These are phyloP conservation scores for Cydia strobilella DNA, from an alignment of 1,140 invertebrate genomes.

Conservation along the genomic window DNA sequence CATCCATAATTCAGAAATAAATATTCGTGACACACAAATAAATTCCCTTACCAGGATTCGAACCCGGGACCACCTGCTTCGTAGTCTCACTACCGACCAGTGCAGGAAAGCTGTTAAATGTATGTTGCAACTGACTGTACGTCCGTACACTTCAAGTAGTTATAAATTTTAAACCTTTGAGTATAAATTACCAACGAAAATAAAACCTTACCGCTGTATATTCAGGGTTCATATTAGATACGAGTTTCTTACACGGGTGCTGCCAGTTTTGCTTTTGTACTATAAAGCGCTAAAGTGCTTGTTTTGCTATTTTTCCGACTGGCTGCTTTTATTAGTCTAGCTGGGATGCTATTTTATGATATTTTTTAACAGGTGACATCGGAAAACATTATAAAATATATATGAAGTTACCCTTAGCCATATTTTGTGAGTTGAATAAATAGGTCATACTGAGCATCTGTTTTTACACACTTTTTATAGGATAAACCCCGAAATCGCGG, in stretches of 20 bases:
- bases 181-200: background rate
- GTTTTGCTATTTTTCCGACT: background rate
- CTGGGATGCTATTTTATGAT: background rate
- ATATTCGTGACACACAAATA: no score
- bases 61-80: no score
- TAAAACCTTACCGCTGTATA: background rate
- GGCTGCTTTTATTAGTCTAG: background rate
- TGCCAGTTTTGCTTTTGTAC: background rate
- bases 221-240: background rate
- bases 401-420: no score
- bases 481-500: no score
- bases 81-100: no score
- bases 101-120: no score
- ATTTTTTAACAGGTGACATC: background rate
- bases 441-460: no score
- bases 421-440: no score
- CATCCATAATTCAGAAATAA: no score
- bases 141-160: background rate
- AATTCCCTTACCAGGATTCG: no score
- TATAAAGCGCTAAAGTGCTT: conserved; percentile 1
- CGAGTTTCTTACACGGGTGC: background rate
- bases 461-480: no score
- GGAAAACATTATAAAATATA: background rate
- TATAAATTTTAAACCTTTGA: background rate
- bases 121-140: background rate